Conservation (phyloP, 1,140 invertebrate genomes). For the Microplitis demolitor region DNA sequence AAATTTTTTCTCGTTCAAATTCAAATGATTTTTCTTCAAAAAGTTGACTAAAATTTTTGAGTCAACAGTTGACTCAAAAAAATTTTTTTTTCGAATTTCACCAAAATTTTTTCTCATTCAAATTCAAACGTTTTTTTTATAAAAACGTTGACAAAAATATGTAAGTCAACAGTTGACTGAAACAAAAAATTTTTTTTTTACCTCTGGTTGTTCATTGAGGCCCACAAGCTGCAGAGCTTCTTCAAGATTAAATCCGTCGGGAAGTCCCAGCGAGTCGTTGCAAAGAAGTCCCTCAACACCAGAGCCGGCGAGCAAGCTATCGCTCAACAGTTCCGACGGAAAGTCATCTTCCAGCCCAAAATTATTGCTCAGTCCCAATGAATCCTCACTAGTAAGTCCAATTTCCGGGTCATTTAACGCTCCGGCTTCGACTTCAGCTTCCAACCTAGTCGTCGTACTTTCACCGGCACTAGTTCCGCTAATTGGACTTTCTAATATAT, state of each 20-base stretch:
- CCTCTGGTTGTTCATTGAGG: slow-evolving; percentile 66
- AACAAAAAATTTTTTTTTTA: neutral
- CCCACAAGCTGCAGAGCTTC: slow-evolving; percentile 75
- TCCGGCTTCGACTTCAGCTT: slow-evolving; percentile 46
- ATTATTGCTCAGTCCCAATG: slow-evolving; percentile 51
- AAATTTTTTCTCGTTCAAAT: too few species aligned
- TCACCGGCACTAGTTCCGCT: slow-evolving; percentile 21
- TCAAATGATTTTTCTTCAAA: too few species aligned
- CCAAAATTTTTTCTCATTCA: too few species aligned
- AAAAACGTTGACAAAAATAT: too few species aligned
- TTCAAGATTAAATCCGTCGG: slow-evolving; percentile 72
- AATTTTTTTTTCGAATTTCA: too few species aligned
- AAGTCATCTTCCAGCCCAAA: slow-evolving; percentile 58
- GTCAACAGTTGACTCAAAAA: too few species aligned
- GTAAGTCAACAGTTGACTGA: too few species aligned
- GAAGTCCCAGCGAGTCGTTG: slow-evolving; percentile 54
- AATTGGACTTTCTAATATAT: slow-evolving; percentile 42
- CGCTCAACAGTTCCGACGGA: slow-evolving; percentile 50
- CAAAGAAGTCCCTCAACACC: slow-evolving; percentile 52
- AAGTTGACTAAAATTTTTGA: too few species aligned
- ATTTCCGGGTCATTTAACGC: slow-evolving; percentile 49
- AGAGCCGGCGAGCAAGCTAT: slow-evolving; percentile 46
- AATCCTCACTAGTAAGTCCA: slow-evolving; percentile 47
- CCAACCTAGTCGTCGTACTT: slow-evolving; percentile 35
- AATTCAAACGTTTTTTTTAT: too few species aligned